Evolutionary conservation across 2,113 vertebrate species (phyloP).

Genomic region (Seriola rivoliana): DNA sequence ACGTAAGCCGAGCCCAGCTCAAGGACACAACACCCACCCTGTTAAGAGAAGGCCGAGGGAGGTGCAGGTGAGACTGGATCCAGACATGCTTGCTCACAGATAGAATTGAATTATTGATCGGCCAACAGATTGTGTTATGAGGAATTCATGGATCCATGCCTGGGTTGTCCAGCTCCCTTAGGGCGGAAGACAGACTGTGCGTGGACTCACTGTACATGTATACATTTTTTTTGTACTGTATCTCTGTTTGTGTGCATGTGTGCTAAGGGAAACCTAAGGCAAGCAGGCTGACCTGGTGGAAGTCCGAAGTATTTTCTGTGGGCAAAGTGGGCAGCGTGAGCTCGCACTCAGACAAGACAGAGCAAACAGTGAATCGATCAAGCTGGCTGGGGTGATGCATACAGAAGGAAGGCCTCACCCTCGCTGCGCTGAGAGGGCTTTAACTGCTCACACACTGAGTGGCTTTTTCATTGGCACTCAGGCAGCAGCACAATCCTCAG

Average conservation of each 20-base stretch:
- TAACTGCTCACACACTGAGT: conserved; percentile 76
- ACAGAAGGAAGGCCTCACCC: conserved; percentile 70
- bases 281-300: conserved; percentile 56
- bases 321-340: conserved; percentile 63
- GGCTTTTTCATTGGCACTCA: conserved; percentile 72
- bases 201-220: conserved; percentile 56
- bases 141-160: conserved; percentile 79
- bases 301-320: conserved; percentile 72
- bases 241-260: conserved; percentile 10
- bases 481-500: conserved; percentile 52
- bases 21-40: conserved; percentile 80
- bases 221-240: conserved; percentile 33
- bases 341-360: conserved; percentile 73
- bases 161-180: conserved; percentile 54
- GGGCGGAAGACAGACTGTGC: conserved; percentile 50
- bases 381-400: conserved; percentile 75
- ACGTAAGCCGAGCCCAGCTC: conserved; percentile 52
- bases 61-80: conserved; percentile 81
- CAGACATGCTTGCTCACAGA: conserved; percentile 79
- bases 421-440: conserved; percentile 68
- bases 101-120: conserved; percentile 88
- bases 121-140: conserved; percentile 85
- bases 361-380: conserved; percentile 82
- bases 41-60: conserved; percentile 70
- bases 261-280: conserved; percentile 18